Base-by-base conservation (phyloP, 2,888 invertebrate genomes). In the Strigamia transsilvanica region DNA sequence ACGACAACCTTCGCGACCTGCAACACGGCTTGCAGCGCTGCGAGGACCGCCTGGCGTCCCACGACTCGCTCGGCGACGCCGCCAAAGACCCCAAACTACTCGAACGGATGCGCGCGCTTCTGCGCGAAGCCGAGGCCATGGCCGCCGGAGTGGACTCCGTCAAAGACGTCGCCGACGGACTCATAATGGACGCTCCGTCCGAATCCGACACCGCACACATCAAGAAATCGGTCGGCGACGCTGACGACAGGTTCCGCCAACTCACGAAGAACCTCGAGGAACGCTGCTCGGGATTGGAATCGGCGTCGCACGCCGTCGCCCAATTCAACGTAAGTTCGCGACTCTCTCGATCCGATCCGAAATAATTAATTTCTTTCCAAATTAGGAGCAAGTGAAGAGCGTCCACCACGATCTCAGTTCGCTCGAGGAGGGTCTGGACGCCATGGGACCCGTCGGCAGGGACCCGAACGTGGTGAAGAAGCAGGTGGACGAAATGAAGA, bases 11-110 rank as follows among this genome's bases (percentile, higher is more conserved):
- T 15, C 91, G 95, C 51, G 96, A 94, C 82, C 90, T 97, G n/a
- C 93, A 94, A 85, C 94, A 95, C 83, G 92, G 93, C 5, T 90
- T 98, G 83, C 93, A 94, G 86, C 92, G 96, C 83, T 95, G 96
- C 88, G 97, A 97, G 89, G 97, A 97, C 88, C 92, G 94, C 84
- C 88, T 94, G 56, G 92, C 92, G 21, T 91, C 92, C 4, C 93
- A 93, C 85, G 93, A 94, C 90, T 91, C 93, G 85, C 88, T 93
- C 81, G 90, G 94, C 85, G 85, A 86, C n/a, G 91, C 94, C 84
- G 93, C 93, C 0, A 92, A 92, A 84, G 97, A 97, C 88, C 93
- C 94, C 15, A 94, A 94, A 88, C 91, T 95, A 82, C 89, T 94
- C 83, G 96, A 96, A 83, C 93, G 95, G 83, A 94, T 98, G 83